phyloP scores from a whole-genome alignment of 2,797 vertebrate species.

The Malurus splendens region DNA sequence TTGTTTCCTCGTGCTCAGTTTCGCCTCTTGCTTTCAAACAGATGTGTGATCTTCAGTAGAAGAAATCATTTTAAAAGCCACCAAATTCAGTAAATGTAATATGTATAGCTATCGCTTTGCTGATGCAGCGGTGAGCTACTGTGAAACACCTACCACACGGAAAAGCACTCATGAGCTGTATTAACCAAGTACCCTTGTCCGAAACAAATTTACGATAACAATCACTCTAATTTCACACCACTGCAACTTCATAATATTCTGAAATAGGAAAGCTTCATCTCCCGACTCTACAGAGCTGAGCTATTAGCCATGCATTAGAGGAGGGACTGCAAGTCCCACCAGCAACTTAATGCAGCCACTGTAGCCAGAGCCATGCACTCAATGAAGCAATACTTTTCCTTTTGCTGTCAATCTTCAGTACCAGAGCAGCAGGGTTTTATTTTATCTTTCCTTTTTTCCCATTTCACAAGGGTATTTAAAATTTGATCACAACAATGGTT shows the following conservation, averaged over 20 bases:
- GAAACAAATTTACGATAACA: constrained; percentile 62
- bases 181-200: neutral
- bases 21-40: neutral
- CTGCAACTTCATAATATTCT: constrained; percentile 46
- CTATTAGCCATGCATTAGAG: constrained; percentile 54
- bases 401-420: constrained; percentile 57
- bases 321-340: constrained; percentile 40
- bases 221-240: constrained; percentile 79
- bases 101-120: neutral
- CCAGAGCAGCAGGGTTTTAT: constrained; percentile 58
- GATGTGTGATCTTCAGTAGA: neutral
- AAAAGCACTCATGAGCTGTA: neutral
- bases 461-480: constrained; percentile 67
- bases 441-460: constrained; percentile 59
- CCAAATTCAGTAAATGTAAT: neutral
- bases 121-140: neutral
- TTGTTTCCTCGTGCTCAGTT: neutral
- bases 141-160: neutral
- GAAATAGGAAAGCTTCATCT: constrained; percentile 24
- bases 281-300: constrained; percentile 10
- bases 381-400: constrained; percentile 44
- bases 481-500: constrained; percentile 74
- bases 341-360: constrained; percentile 56
- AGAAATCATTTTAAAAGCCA: constrained; percentile 39
- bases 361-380: constrained; percentile 53